Evolutionary conservation across 2,113 vertebrate genomes (phyloP).

Genomic region (Periophthalmodon schlosseri): DNA sequence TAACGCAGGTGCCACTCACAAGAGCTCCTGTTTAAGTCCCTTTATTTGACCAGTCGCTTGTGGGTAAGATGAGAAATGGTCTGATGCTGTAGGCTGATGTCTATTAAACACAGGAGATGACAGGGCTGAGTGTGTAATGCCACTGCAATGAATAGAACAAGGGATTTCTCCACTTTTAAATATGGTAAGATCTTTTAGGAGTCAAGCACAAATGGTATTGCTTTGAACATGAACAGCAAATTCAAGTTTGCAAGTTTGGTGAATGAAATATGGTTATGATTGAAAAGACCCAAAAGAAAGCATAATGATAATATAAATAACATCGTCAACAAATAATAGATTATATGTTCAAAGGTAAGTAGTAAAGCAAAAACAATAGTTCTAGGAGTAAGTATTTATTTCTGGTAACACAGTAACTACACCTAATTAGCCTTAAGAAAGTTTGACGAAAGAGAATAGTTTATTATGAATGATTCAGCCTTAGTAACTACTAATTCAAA

Average conservation of each 20-base stretch:
- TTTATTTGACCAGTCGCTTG: slow-evolving; percentile 57
- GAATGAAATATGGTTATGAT: not conserved
- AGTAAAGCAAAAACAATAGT: too few relatives aligned
- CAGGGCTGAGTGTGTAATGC: slow-evolving; percentile 18
- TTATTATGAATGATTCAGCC: too few relatives aligned
- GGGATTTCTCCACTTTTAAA: slow-evolving; percentile 7
- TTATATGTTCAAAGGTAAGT: too few relatives aligned
- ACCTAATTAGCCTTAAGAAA: too few relatives aligned
- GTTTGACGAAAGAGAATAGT: too few relatives aligned
- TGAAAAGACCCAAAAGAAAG: not conserved
- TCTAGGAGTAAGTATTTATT: too few relatives aligned
- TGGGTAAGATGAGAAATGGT: slow-evolving; percentile 32
- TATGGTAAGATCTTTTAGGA: slow-evolving; percentile 3
- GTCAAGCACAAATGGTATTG: not conserved
- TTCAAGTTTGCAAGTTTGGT: not conserved
- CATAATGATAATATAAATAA: too few relatives aligned
- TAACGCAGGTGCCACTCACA: slow-evolving; percentile 66
- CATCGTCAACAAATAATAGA: too few relatives aligned
- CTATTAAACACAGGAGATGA: slow-evolving; percentile 38
- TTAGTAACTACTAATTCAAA: too few relatives aligned
- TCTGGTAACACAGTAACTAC: too few relatives aligned
- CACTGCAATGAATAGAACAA: slow-evolving; percentile 19
- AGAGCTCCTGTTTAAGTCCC: slow-evolving; percentile 55
- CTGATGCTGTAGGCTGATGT: slow-evolving; percentile 37
- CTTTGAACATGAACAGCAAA: not conserved